Base-by-base conservation (phyloP, 2,797 vertebrate species). In the Knipowitschia caucasica region DNA sequence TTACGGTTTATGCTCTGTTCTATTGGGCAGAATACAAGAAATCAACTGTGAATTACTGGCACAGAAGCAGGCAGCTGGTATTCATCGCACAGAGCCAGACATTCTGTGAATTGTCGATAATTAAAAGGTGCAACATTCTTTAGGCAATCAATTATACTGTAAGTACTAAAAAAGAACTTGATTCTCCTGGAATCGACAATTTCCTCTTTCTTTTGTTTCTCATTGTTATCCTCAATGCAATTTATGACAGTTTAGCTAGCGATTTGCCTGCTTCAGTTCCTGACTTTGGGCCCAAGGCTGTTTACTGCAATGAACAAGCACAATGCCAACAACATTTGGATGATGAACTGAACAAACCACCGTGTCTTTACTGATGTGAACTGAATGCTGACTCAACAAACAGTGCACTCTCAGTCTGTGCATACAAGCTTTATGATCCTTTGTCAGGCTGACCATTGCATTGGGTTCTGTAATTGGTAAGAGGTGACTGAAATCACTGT, bases 141-240 rank as follows among this genome's bases (percentile, higher is more conserved):
- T 29, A 11, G 30, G 1, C 2, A 10, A 31, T 31, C 7, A 11
- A 1, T 31, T 3, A 11, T 50, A 56, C 65, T 56, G 42, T 34
- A 31, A 27, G 20, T 58, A 43, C 6, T 10, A 42, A 17, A 60
- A 71, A 71, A 68, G 53, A 62, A 67, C 61, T 49, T 18, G 25
- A 6, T 50, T 50, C 62, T n/a, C n/a, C n/a, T n/a, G n/a, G n/a
- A n/a, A n/a, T n/a, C n/a, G n/a, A n/a, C n/a, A n/a, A n/a, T n/a
- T n/a, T n/a, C n/a, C n/a, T n/a, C n/a, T n/a, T n/a, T n/a, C n/a
- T n/a, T 18, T 38, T 17, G 18, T 6, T 36, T 15, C 6, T 15
- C n/a, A 17, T 36, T 7, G 35, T 7, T 17, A 7, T 15, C 15
- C 35, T 36, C n/a, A n/a, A 15, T 17, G n/a, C n/a, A n/a, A n/a